Conservation (phyloP, 2,113 vertebrate genomes). For the Amblyopsis rosae region DNA sequence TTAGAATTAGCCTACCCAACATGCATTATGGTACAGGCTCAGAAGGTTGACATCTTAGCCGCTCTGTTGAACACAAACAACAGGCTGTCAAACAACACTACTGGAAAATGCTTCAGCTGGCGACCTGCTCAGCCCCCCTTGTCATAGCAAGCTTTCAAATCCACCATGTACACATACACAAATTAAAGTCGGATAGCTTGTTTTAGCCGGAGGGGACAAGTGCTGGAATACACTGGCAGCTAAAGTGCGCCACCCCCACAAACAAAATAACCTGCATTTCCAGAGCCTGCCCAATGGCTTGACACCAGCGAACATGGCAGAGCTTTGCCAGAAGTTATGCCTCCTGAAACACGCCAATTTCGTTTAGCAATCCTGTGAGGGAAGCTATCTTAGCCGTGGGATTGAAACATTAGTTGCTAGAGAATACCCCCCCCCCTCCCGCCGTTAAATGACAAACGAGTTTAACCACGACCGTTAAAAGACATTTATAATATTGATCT, state of each 20-base stretch:
- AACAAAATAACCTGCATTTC: slow-evolving; percentile 62
- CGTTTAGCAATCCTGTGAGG: slow-evolving; percentile 34
- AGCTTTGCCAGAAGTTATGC: slow-evolving; percentile 65
- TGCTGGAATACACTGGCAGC: slow-evolving; percentile 35
- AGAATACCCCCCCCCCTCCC: slow-evolving; percentile 19
- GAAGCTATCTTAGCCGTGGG: slow-evolving; percentile 50
- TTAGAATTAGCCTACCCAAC: slow-evolving; percentile 46
- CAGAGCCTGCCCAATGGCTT: slow-evolving; percentile 55
- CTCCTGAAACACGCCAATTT: slow-evolving; percentile 66
- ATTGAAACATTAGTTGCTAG: slow-evolving; percentile 83
- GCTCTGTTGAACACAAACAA: slow-evolving; percentile 49
- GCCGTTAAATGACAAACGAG: slow-evolving; percentile 88
- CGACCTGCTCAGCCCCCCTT: slow-evolving; percentile 32
- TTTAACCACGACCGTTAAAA: slow-evolving; percentile 80
- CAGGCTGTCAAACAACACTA: slow-evolving; percentile 47
- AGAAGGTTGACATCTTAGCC: slow-evolving; percentile 50
- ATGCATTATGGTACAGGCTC: slow-evolving; percentile 39
- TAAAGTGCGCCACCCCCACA: slow-evolving; percentile 36
- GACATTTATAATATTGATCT: slow-evolving; percentile 84
- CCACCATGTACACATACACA: slow-evolving; percentile 35
- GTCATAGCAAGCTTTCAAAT: slow-evolving; percentile 25
- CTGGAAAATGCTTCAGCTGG: slow-evolving; percentile 67
- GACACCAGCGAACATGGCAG: slow-evolving; percentile 56
- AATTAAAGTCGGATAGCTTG: slow-evolving; percentile 56
- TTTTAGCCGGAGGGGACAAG: slow-evolving; percentile 58